These are phyloP conservation scores for Drosophila repletoides DNA, from an alignment of 1,140 invertebrate genomes.

Conservation along the genomic window DNA sequence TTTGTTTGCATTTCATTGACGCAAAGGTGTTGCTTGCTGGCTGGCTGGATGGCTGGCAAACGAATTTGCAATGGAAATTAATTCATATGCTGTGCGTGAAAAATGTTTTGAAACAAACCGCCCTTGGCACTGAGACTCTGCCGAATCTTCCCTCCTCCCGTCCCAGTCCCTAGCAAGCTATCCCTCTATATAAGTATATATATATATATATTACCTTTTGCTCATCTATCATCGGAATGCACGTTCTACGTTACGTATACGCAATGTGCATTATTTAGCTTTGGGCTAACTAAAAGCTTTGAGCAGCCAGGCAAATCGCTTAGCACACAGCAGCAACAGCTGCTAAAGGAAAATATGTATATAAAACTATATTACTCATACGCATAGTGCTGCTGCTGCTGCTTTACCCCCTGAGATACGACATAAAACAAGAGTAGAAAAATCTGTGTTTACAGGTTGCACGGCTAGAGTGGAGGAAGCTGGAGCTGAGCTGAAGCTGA, in stretches of 20 bases:
- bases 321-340: not conserved
- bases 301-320: constrained; percentile 24
- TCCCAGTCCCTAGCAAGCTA: no score
- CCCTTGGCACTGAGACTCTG: constrained; percentile 29
- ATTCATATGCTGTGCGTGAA: constrained; percentile 51
- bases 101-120: not conserved
- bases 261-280: constrained; percentile 7
- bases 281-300: constrained; percentile 30
- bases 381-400: constrained; percentile 8
- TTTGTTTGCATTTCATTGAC: constrained; percentile 76
- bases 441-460: not conserved
- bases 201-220: not conserved
- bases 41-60: no score
- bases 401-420: no score
- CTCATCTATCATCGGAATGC: constrained; percentile 34
- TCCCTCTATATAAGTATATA: no score
- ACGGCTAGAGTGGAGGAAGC: no score
- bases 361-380: constrained; percentile 36
- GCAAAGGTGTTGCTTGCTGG: constrained; percentile 54
- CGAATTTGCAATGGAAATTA: constrained; percentile 74
- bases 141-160: no score
- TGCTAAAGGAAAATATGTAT: not conserved
- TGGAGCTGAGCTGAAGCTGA: no score
- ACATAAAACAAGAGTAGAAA: not conserved
- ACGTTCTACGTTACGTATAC: constrained; percentile 26